Percentiles rank a stretch among this genome's conserved stretches.
Evolutionary conservation across 2,797 vertebrate species (phyloP).

Genomic region (Apogon hyalosoma): DNA sequence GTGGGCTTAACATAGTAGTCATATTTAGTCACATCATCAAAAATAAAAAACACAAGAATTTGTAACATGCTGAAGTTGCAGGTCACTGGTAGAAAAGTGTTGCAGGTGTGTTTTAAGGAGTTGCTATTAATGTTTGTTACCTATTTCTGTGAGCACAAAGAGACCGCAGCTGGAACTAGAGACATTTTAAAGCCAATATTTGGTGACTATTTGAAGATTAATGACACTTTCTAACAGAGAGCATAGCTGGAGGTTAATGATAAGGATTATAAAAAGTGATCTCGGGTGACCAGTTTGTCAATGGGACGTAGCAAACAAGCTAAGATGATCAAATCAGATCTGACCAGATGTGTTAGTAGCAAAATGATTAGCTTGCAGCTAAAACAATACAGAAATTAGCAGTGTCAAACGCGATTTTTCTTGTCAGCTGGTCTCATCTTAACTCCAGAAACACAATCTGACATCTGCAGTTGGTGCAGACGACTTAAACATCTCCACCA

Average conservation of each 20-base stretch:
- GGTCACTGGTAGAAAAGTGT: no score
- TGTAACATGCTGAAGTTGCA: no score
- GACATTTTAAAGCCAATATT: no score
- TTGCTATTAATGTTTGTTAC: no score
- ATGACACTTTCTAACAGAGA: no score
- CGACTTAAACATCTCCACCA: slow-evolving; percentile 18
- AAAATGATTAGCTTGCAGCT: slow-evolving; percentile 43
- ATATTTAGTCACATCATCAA: no score
- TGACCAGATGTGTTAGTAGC: slow-evolving; percentile 49
- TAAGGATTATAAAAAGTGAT: neutral
- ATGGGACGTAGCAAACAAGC: slow-evolving; percentile 21
- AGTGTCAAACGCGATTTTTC: slow-evolving; percentile 46
- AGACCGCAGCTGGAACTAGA: no score
- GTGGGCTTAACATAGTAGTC: no score
- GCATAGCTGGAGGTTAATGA: neutral
- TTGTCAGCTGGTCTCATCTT: slow-evolving; percentile 19
- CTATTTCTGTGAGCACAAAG: no score
- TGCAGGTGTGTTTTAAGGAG: no score
- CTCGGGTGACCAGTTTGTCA: neutral
- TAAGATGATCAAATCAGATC: slow-evolving; percentile 34
- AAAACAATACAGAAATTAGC: slow-evolving; percentile 49
- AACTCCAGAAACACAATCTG: slow-evolving; percentile 30
- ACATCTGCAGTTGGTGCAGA: slow-evolving; percentile 16
- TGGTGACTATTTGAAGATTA: no score
- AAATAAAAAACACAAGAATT: no score